phyloP scores from a whole-genome alignment of 2,113 vertebrate genomes.

The Myrmecophaga tridactyla region DNA sequence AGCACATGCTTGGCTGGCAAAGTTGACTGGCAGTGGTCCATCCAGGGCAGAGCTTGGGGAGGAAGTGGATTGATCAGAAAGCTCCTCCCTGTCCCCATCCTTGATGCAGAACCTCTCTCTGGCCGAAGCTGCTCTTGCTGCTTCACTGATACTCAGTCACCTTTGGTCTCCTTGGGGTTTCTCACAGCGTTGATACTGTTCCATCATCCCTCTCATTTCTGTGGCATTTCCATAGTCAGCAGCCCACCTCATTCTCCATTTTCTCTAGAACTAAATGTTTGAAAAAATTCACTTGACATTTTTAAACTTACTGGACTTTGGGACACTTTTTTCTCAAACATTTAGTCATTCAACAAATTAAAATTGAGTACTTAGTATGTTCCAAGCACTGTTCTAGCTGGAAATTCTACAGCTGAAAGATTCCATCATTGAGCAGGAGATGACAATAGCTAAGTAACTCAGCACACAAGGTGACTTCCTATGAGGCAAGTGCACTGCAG shows the following conservation, averaged over 20 bases:
- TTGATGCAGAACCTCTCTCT: not conserved
- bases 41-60: not conserved
- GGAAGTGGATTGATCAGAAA: not conserved
- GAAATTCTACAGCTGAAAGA: not conserved
- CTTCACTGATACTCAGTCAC: not conserved
- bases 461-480: not conserved
- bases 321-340: not conserved
- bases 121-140: not conserved
- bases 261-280: not conserved
- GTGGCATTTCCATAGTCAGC: not conserved
- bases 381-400: not conserved
- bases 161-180: not conserved
- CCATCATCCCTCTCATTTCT: not conserved
- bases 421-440: not conserved
- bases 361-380: not conserved
- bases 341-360: not conserved
- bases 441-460: not conserved
- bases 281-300: conserved; percentile 1
- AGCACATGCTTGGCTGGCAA: not conserved
- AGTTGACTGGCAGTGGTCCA: not conserved
- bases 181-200: not conserved
- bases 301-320: not conserved
- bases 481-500: not conserved
- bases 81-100: too few species aligned
- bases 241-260: not conserved